Conservation (phyloP, 2,113 vertebrate genomes). For the Oryzias celebensis region DNA sequence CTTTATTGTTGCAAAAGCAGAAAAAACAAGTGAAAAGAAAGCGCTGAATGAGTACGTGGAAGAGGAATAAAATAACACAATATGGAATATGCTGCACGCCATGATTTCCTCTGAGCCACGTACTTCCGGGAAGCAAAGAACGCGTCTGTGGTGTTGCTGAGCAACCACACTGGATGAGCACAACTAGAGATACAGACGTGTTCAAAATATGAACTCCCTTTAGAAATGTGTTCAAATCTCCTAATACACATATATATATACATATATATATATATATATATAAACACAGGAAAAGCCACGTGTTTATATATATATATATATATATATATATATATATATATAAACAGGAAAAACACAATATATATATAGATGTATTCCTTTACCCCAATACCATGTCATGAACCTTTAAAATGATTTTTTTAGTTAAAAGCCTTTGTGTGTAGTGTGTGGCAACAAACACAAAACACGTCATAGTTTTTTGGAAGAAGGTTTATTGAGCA, state of each 20-base stretch:
- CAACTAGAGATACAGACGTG: background rate
- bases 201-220: background rate
- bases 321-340: background rate
- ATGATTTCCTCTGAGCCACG: constrained; percentile 74
- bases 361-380: no score
- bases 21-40: constrained; percentile 1
- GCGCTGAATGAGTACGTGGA: constrained; percentile 1
- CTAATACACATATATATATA: background rate
- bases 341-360: no score
- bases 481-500: constrained; percentile 29
- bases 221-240: background rate
- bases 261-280: background rate
- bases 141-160: constrained; percentile 64
- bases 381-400: no score
- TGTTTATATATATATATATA: background rate
- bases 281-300: no score
- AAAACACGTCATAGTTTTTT: background rate
- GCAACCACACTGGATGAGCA: constrained; percentile 54
- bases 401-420: no score
- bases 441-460: background rate
- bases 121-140: constrained; percentile 69
- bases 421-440: no score
- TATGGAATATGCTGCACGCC: constrained; percentile 53
- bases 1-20: constrained; percentile 9
- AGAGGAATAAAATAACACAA: constrained; percentile 7